Evolutionary conservation across 2,888 invertebrate genomes (phyloP), one percentile per base, ranked within the genome.

Genomic region (Erebia ligea): DNA sequence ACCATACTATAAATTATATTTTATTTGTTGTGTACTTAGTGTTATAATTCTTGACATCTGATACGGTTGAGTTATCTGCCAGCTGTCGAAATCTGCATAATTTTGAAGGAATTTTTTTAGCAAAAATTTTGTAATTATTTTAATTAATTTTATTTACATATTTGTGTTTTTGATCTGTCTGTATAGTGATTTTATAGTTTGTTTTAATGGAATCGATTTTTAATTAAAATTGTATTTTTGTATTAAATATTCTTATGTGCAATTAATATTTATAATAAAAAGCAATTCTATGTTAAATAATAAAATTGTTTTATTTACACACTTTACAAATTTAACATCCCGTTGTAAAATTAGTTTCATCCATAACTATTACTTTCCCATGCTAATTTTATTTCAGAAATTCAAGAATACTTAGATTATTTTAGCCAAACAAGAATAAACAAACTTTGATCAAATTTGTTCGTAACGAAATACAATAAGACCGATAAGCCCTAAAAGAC

Each of bases 161-260:
- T 65, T 68, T 72, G 74, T 70, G 75, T 79, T 79, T 79, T 79
- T 69, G 71, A 77, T 75, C 75, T 79, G 80, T 82, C 21, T 61
- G 25, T 57, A 81, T 84, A 81, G 66, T 62, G 82, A 87, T 91
- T 92, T 91, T 91, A 78, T 88, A 90, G 81, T 89, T 89, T 89
- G 84, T 90, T 91, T 91, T 92, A 88, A 82, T 88, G 86, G 85
- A 84, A 86, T 86, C 86, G 25, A 79, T 88, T 91, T 92, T 91
- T 89, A 90, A 89, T 90, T 92, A 89, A 89, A 88, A 88, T 88
- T 89, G 90, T 93, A 93, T 93, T 93, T 93, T 93, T 93, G 89
- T 93, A 93, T 91, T 89, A 85, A 88, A 89, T 84, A 85, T 91
- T 89, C 89, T 91, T 91, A 91, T 87, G 91, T 93, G 92, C 90